phyloP scores from a whole-genome alignment of 2,888 invertebrate species.

The Metacarcinus magister region DNA sequence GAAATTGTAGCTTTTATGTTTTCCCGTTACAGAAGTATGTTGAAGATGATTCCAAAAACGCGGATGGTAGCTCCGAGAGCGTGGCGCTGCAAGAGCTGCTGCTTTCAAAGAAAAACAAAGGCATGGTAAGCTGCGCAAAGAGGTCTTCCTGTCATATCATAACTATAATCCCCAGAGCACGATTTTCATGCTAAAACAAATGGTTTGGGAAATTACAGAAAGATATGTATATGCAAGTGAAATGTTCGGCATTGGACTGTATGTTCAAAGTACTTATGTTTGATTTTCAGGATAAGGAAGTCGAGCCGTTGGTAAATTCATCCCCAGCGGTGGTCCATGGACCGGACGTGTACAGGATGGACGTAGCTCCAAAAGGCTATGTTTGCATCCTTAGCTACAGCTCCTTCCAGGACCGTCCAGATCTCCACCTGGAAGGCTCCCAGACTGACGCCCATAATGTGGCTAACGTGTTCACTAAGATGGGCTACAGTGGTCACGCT shows the following conservation, averaged over 20 bases:
- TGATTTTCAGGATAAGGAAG: not conserved
- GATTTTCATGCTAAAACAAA: no score
- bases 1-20: not conserved
- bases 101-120: not conserved
- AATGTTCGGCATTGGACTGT: not conserved
- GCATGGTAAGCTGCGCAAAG: not conserved
- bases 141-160: not conserved
- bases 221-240: no score
- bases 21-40: not conserved
- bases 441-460: conserved; percentile 32
- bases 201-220: not conserved
- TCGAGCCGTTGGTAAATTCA: not conserved
- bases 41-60: not conserved
- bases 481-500: conserved; percentile 59
- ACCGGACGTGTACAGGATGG: conserved; percentile 59
- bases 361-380: conserved; percentile 34
- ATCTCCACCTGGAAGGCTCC: conserved; percentile 56
- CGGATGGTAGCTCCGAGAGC: not conserved
- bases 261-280: not conserved
- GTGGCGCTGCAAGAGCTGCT: not conserved
- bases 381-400: conserved; percentile 62
- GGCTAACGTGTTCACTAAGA: conserved; percentile 49
- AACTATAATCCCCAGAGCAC: not conserved
- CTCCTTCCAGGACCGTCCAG: conserved; percentile 58
- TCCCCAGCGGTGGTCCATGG: not conserved